Evolutionary conservation across 1,140 invertebrate genomes (phyloP).

Genomic region (Bicyclus anynana): DNA sequence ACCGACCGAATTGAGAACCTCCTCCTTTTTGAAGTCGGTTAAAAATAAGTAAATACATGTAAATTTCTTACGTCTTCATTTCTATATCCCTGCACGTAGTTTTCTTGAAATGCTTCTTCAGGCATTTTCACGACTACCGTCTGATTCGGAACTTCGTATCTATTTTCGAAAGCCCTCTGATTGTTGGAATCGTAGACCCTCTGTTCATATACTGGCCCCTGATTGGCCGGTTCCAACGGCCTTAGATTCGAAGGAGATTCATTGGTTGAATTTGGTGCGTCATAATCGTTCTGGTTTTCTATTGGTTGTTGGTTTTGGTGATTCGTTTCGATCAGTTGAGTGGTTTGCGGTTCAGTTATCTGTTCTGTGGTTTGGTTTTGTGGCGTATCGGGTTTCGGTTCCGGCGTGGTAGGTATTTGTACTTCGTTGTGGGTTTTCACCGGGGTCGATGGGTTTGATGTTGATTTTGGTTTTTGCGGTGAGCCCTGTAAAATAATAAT

Average conservation of each 20-base stretch:
- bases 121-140: conserved; percentile 15
- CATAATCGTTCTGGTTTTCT: conserved; percentile 7
- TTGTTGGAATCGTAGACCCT: conserved; percentile 14
- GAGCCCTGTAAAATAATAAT: conserved; percentile 3
- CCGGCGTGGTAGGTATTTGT: conserved; percentile 17
- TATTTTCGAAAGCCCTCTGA: conserved; percentile 20
- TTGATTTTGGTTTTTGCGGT: conserved; percentile 23
- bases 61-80: conserved; percentile 42
- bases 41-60: too few relatives aligned
- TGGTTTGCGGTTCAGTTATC: conserved; percentile 7
- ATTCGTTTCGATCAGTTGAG: conserved; percentile 6
- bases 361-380: conserved; percentile 15
- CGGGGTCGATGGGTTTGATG: conserved; percentile 35
- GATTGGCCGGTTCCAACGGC: conserved; percentile 32
- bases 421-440: conserved; percentile 27
- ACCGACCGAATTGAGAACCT: too few relatives aligned
- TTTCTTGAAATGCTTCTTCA: conserved; percentile 37
- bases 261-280: conserved; percentile 22
- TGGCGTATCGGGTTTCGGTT: conserved; percentile 18
- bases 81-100: conserved; percentile 35
- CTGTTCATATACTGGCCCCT: conserved; percentile 19
- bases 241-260: conserved; percentile 20
- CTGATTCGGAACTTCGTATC: conserved; percentile 19
- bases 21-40: too few relatives aligned
- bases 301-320: conserved; percentile 14